Evolutionary conservation across 1,140 invertebrate species (phyloP).

Genomic region (Danaus plexippus): DNA sequence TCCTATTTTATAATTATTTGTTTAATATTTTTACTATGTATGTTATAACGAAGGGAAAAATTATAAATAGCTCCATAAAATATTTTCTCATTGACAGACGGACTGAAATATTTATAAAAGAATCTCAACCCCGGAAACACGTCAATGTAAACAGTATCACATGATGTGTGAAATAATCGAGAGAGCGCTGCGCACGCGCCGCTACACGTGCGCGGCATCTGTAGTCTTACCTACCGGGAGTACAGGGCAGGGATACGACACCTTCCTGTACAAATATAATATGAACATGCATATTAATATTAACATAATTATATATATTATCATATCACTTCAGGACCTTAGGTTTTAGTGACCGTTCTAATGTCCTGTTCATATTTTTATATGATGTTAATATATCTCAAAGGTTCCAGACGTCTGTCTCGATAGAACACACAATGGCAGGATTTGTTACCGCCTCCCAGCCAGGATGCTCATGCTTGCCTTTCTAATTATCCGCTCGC

Average conservation of each 20-base stretch:
- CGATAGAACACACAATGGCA: too few species aligned
- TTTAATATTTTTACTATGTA: too few species aligned
- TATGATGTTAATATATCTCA: too few species aligned
- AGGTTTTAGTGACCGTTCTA: too few species aligned
- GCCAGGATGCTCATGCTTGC: too few species aligned
- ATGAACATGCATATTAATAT: not conserved
- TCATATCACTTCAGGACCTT: too few species aligned
- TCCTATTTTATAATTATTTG: too few species aligned
- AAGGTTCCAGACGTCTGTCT: too few species aligned
- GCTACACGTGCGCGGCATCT: conserved; percentile 31
- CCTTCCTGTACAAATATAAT: conserved; percentile 15
- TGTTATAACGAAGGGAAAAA: not conserved
- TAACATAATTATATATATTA: too few species aligned
- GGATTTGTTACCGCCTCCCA: too few species aligned
- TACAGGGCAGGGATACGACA: conserved; percentile 14
- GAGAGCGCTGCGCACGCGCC: conserved; percentile 24
- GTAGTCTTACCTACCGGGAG: not conserved
- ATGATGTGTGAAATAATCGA: conserved; percentile 3
- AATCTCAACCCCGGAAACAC: conserved; percentile 8
- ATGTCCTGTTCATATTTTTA: too few species aligned
- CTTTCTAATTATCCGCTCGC: too few species aligned
- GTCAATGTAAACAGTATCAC: conserved; percentile 13
- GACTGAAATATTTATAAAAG: conserved; percentile 2
- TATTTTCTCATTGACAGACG: not conserved
- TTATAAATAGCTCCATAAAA: conserved; percentile 5